Evolutionary conservation across 2,888 invertebrate species (phyloP), one percentile per base, ranked within the genome.

Genomic region (Fissipunctia ypsillon): DNA sequence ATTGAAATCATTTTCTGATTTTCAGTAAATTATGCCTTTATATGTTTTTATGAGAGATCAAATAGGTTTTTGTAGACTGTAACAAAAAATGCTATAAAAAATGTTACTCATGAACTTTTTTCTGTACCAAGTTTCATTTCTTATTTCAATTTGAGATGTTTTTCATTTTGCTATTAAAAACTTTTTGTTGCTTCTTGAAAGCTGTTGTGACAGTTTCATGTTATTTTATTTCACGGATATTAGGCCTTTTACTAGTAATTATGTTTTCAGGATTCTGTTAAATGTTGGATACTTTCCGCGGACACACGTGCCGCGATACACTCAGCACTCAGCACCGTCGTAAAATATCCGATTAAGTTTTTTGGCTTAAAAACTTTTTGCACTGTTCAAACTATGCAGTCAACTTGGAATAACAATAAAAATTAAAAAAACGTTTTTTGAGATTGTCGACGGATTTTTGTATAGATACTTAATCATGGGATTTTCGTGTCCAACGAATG

Each of bases 281-380:
- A 45, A 52, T 67, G 43, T 54, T 71, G 5, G 22, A 50, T 41
- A 56, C 38, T 59, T 77, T 43, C 43, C 7, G 74, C 28, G 3
- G 14, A 22, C 12, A n/a, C 50, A 80, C 80, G 80, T 80, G 81
- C 31, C 48, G 16, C 22, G 41, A 63, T 59, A 69, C 64, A 52
- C 48, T 3, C 28, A 16, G 10, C 64, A 52, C 48, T 3, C 28
- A 16, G 10, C n/a, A 7, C n/a, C 2, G 14, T 35, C 25, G 50
- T 57, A 22, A 59, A 72, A 38, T 83, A 57, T 50, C 35, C 48
- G 57, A 63, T 69, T 48, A 66, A 28, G 41, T 69, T 84, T 74
- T 84, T 69, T 70, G 7, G 2, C 45, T 28, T 16, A 19, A 22
- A 48, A 19, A 31, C 19, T 66, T 79, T 70, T 79, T 79, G 16